A percentile compares a stretch with the other conserved stretches of the same genome.
Evolutionary conservation across 1,140 invertebrate genomes (phyloP).

Genomic region (Gonioctena quinquepunctata): DNA sequence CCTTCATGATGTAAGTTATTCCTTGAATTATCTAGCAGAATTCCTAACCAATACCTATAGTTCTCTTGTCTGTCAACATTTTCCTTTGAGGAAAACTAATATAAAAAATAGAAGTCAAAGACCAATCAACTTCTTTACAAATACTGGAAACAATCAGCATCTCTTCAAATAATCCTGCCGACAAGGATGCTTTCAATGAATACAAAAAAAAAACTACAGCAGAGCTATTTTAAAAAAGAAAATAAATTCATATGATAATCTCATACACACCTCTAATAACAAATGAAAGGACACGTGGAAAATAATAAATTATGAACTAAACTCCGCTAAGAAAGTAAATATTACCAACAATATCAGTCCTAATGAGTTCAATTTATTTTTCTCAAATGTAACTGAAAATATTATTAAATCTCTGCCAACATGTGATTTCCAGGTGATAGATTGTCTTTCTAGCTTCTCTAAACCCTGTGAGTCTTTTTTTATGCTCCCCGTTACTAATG

Average conservation of each 20-base stretch:
- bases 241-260: no score
- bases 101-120: neutral
- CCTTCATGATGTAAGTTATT: neutral
- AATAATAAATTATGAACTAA: no score
- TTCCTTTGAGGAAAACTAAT: neutral
- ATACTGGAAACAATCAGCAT: neutral
- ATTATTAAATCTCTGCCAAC: neutral
- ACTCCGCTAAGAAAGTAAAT: neutral
- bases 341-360: neutral
- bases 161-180: neutral
- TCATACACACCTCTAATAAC: no score
- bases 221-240: no score
- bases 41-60: neutral
- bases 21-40: neutral
- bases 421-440: neutral
- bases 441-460: neutral
- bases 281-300: no score
- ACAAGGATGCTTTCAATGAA: neutral
- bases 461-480: neutral
- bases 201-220: no score
- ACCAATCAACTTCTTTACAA: neutral
- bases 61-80: neutral
- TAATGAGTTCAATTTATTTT: no score
- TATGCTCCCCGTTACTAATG: neutral
- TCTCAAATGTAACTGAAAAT: no score